A percentile compares a stretch with the other conserved stretches of the same genome.
These are phyloP conservation scores for Pocota personata DNA, from an alignment of 2,888 invertebrate species.

Conservation along the genomic window DNA sequence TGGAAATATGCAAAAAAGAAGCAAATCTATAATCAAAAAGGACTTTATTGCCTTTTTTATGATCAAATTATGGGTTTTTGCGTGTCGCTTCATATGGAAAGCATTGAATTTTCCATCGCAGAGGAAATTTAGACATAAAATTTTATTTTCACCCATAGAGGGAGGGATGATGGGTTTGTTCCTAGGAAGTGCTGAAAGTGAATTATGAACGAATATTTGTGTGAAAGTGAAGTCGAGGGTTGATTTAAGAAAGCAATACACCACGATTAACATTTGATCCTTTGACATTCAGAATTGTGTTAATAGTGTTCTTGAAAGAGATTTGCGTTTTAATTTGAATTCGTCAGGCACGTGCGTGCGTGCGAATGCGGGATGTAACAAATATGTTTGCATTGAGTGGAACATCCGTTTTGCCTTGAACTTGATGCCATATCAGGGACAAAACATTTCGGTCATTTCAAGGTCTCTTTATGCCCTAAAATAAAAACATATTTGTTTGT, in stretches of 20 bases:
- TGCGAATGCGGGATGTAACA: constrained; percentile 10
- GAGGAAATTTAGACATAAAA: constrained; percentile 35
- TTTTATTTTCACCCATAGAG: constrained; percentile 10
- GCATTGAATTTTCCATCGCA: constrained; percentile 5
- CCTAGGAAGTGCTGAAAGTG: not conserved
- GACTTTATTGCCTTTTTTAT: constrained; percentile 37
- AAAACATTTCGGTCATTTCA: not conserved
- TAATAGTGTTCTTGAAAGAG: constrained; percentile 3
- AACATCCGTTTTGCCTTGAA: constrained; percentile 1
- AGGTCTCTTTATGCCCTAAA: not conserved
- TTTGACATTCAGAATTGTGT: constrained; percentile 13
- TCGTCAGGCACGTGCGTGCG: constrained; percentile 6
- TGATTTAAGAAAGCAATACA: not conserved
- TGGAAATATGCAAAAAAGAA: constrained; percentile 23
- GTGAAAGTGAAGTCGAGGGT: not conserved
- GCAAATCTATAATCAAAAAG: constrained; percentile 45
- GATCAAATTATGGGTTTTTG: constrained; percentile 29
- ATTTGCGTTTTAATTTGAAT: constrained; percentile 17
- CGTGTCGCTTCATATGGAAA: constrained; percentile 9
- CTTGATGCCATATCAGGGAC: not conserved
- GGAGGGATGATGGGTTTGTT: not conserved
- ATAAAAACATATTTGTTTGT: not conserved
- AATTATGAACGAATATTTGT: not conserved
- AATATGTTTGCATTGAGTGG: constrained; percentile 18
- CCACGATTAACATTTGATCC: constrained; percentile 19